Percentiles rank a stretch among this genome's conserved stretches.
phyloP scores from a whole-genome alignment of 2,888 invertebrate genomes.

The Portevinia maculata region DNA sequence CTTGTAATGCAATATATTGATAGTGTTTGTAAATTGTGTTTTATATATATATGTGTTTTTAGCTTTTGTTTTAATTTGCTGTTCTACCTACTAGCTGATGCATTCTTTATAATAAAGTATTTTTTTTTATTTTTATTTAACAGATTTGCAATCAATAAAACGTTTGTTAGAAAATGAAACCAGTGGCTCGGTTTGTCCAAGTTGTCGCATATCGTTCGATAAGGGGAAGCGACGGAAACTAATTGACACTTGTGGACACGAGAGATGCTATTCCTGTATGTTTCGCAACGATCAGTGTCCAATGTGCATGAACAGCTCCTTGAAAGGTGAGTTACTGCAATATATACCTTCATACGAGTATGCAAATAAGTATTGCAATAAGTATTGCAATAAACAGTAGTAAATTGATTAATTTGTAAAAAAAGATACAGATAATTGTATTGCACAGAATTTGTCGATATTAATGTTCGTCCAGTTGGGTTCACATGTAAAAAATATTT shows the following conservation, averaged over 20 bases:
- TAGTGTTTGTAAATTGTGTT: constrained; percentile 40
- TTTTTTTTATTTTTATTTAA: constrained; percentile 79
- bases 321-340: constrained; percentile 79
- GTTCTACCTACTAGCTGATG: constrained; percentile 4
- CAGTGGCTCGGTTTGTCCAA: constrained; percentile 89
- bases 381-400: no score
- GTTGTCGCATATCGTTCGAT: constrained; percentile 97
- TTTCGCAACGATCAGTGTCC: constrained; percentile 96
- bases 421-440: no score
- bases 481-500: no score
- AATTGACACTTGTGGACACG: constrained; percentile 98
- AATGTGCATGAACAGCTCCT: constrained; percentile 86
- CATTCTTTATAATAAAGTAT: constrained; percentile 39
- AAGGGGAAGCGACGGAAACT: constrained; percentile 97
- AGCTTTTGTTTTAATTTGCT: constrained; percentile 7
- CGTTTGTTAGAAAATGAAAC: constrained; percentile 91
- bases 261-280: constrained; percentile 97
- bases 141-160: constrained; percentile 93
- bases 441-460: no score
- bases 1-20: constrained; percentile 58
- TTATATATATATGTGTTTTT: background rate
- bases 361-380: no score
- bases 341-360: no score
- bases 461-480: no score
- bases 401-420: no score